Evolutionary conservation across 2,113 vertebrate genomes (phyloP).

Genomic region (Stercorarius parasiticus): DNA sequence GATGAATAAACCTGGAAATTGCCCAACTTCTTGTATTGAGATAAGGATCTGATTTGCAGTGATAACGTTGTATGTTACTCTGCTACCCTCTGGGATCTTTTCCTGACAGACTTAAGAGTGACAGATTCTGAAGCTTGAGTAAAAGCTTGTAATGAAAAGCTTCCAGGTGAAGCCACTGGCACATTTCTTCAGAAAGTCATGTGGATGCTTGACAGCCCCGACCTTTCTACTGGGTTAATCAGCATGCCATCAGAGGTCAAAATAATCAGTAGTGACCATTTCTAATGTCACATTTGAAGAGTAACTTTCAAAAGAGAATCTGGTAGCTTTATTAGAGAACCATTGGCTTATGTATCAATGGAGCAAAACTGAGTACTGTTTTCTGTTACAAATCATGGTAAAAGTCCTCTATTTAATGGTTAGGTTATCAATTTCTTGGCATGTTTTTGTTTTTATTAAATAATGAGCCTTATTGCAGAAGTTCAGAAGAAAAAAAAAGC

Average conservation of each 20-base stretch:
- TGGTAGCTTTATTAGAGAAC: not conserved
- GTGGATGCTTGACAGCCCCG: not conserved
- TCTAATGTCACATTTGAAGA: not conserved
- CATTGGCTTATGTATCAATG: not conserved
- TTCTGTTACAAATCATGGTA: not conserved
- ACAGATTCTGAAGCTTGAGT: not conserved
- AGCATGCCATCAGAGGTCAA: not conserved
- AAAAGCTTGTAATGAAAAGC: not conserved
- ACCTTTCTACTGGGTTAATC: not conserved
- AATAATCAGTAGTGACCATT: not conserved
- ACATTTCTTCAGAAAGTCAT: not conserved
- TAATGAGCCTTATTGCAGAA: not conserved
- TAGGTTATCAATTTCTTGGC: not conserved
- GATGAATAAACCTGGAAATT: not conserved
- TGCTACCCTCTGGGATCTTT: not conserved
- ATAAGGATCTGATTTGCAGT: not conserved
- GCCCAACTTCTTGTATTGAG: not conserved
- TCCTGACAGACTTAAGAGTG: not conserved
- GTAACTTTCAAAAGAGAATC: not conserved
- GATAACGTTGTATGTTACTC: not conserved
- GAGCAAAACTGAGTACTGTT: not conserved
- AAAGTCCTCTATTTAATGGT: rapidly evolving
- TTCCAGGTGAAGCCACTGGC: not conserved
- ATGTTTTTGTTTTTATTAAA: not conserved
- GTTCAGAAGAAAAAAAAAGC: not conserved